Evolutionary conservation across 2,888 invertebrate species (phyloP), one percentile per base, ranked within the genome.

Genomic region (Blomia tropicalis): DNA sequence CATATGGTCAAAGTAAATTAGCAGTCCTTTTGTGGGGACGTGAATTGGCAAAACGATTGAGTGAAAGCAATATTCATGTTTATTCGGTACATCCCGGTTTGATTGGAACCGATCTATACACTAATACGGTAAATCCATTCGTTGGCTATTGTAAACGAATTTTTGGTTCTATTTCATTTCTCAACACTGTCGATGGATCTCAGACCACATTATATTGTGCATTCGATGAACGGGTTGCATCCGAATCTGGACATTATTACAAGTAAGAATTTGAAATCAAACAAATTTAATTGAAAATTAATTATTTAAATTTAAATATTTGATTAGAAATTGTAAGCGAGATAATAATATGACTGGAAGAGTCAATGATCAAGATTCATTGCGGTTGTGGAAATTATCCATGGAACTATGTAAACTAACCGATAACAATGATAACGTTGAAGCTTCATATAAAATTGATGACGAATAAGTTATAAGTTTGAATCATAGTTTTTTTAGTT

Each of bases 121-220:
- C 71, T 43, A 70, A 73, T 5, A 69, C 74, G 65, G 68, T 74
- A 67, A 70, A 72, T n/a, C 67, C 70, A 30, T 71, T 69, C 30
- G 54, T 41, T 63, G 70, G 74, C n/a, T 22, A 11, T 32, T 14
- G 51, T 22, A 36, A 22, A 2, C 7, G 22, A 14, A 11, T 19
- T 7, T 7, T 27, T n/a, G 7, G 51, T 27, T 27, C 51, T 11
- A 7, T 47, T n/a, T 1, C 22, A 1, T 25, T 25, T 1, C 36
- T 58, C 23, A 29, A 1, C 25, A 63, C 73, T 1, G 70, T 70
- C 14, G 73, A 74, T 67, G 77, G 76, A 3, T 84, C 86, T 0
- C 86, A 86, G 74, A 85, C 85, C 1, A 79, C 80, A 0, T 78
- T 87, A 62, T 80, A 85, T 71, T 85, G 84, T 70, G 71, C 74